Base-by-base conservation (phyloP, 2,113 vertebrate species). In the Pluvialis apricaria region DNA sequence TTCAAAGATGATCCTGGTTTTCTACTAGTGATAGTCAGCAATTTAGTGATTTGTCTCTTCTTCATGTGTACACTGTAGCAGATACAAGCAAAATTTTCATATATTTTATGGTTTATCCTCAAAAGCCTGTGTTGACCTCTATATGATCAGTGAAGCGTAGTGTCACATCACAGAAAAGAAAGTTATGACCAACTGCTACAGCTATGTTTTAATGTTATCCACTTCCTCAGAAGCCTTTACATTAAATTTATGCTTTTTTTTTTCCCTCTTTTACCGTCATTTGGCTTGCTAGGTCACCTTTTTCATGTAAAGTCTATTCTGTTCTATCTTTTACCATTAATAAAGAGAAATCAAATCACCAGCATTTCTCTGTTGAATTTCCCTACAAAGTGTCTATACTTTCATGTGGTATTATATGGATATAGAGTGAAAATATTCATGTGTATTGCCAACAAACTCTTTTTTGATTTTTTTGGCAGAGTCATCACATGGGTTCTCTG, bases 401-500 rank as follows among this genome's bases (percentile, higher is more conserved):
- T 65, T 25, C 5, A 13, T 65, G 22, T 49, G 20, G 18, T 34
- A 83, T 52, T 55, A 45, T 14, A 19, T 2, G 1, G 66, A 76
- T 32, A 36, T 5, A 84, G 31, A 66, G 5, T 49, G 15, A 84
- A 94, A 82, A 87, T 44, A 54, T 42, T 49, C 22, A n/a, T 51
- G 29, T 5, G 0, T 52, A 29, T 34, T 86, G 11, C 31, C 24
- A 69, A 40, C 4, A 86, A 68, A 58, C 5, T 13, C 9, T 42
- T 4, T 73, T 81, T n/a, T 66, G 24, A 28, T 15, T 54, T 75
- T 65, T 70, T 82, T 82, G 32, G 22, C 36, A 80, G 25, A 65
- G 11, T 2, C 49, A 3, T 47, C 45, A 81, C 0, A 0, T 36
- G 25, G 5, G 5, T 73, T 83, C 45, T 80, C 45, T 66, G n/a